phyloP scores from a whole-genome alignment of 2,797 vertebrate species.

The Sebastes miniatus region DNA sequence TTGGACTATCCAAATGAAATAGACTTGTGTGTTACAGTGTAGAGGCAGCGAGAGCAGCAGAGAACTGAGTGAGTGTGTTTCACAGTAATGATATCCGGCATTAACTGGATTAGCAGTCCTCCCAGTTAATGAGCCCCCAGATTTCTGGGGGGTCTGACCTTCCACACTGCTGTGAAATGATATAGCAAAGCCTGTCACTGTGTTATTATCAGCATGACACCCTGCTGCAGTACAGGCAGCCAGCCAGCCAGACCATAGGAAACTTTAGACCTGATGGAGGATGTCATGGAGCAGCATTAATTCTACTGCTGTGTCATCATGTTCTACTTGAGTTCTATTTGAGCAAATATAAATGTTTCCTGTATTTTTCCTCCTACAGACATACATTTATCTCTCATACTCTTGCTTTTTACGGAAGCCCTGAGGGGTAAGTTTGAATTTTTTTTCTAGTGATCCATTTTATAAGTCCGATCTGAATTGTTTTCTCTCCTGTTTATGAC shows the following conservation, averaged over 20 bases:
- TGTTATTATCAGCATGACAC: slow-evolving; percentile 30
- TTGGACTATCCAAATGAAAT: not conserved
- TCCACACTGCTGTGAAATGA: slow-evolving; percentile 22
- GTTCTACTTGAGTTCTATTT: not conserved
- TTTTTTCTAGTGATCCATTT: too few relatives aligned
- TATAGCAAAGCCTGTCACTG: slow-evolving; percentile 10
- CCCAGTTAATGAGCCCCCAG: slow-evolving; percentile 41
- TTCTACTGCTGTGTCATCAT: not conserved
- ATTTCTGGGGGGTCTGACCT: slow-evolving; percentile 47
- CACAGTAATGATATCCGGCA: slow-evolving; percentile 40
- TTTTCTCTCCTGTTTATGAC: too few relatives aligned
- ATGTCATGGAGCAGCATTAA: not conserved
- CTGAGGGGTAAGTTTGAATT: too few relatives aligned
- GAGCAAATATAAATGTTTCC: not conserved
- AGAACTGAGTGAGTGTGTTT: not conserved
- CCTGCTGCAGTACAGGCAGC: slow-evolving; percentile 4
- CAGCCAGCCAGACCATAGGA: not conserved
- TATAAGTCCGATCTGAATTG: too few relatives aligned
- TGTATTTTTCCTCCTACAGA: not conserved
- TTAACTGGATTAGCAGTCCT: slow-evolving; percentile 54
- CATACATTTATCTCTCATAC: too few relatives aligned
- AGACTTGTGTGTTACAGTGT: not conserved
- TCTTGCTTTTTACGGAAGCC: too few relatives aligned
- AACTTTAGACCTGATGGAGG: not conserved
- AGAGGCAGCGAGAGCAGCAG: not conserved